phyloP scores from a whole-genome alignment of 2,888 invertebrate genomes.

The Zelleria hepariella region DNA sequence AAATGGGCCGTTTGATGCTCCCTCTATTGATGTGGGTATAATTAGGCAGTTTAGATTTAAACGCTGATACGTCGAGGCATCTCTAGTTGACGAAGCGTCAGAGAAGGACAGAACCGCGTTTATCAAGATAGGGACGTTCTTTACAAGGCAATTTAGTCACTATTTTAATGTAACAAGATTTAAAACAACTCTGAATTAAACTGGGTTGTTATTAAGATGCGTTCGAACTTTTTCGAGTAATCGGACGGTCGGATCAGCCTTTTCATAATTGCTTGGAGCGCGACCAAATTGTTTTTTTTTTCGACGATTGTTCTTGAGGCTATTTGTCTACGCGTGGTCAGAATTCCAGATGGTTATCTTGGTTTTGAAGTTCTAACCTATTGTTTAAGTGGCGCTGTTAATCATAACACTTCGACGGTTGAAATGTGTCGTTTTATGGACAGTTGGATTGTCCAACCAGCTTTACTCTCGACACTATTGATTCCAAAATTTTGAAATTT shows the following conservation, averaged over 20 bases:
- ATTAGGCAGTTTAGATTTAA: constrained; percentile 65
- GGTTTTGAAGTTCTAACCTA: background rate
- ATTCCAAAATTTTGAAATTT: too few relatives aligned
- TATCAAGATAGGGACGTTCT: constrained; percentile 1
- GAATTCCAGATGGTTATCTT: constrained; percentile 49
- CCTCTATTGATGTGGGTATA: constrained; percentile 67
- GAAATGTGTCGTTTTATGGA: background rate
- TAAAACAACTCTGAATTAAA: background rate
- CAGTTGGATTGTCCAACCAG: too few relatives aligned
- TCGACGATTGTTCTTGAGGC: constrained; percentile 65
- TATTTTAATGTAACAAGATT: background rate
- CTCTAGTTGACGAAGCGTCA: constrained; percentile 3
- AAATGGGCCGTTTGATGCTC: constrained; percentile 60
- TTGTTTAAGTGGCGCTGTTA: background rate
- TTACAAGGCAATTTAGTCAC: background rate
- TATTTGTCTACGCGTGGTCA: constrained; percentile 64
- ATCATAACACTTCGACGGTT: background rate
- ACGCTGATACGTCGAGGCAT: constrained; percentile 42
- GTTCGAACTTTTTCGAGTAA: constrained; percentile 39
- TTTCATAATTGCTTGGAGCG: constrained; percentile 59
- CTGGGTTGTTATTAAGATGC: constrained; percentile 57
- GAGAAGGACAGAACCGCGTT: constrained; percentile 4
- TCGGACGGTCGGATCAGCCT: constrained; percentile 51
- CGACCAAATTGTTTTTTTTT: constrained; percentile 65
- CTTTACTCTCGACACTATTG: too few relatives aligned